A percentile compares a stretch with the other conserved stretches of the same genome.
Evolutionary conservation across 2,888 invertebrate species (phyloP).

Genomic region (Chymomyza caudatula): DNA sequence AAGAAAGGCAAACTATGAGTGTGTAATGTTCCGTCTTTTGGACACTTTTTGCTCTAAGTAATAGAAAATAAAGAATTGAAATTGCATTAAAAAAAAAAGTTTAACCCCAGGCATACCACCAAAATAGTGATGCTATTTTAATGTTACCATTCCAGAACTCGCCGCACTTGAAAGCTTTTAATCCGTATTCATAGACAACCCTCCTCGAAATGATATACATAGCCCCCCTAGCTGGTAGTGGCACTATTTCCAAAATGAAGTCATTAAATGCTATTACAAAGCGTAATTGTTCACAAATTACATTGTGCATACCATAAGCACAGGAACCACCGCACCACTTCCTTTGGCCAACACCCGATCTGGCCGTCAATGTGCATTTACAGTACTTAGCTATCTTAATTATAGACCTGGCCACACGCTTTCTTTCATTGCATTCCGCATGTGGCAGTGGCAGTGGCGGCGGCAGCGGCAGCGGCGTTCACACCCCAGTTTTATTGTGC

Average conservation of each 20-base stretch:
- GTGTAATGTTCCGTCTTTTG: too few species aligned
- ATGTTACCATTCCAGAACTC: background rate
- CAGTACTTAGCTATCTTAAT: constrained; percentile 63
- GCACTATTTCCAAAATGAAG: constrained; percentile 51
- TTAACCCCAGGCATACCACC: background rate
- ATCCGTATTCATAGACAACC: background rate
- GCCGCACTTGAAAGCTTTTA: background rate
- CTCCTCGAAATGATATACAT: constrained; percentile 15
- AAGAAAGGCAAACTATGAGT: too few species aligned
- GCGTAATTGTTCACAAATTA: constrained; percentile 72
- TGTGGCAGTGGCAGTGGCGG: too few species aligned
- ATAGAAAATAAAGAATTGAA: too few species aligned
- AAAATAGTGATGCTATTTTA: background rate
- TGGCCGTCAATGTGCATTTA: constrained; percentile 43
- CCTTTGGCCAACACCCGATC: constrained; percentile 25
- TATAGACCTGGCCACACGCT: constrained; percentile 44
- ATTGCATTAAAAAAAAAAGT: too few species aligned
- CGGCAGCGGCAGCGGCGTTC: background rate
- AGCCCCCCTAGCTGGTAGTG: constrained; percentile 26
- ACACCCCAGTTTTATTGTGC: constrained; percentile 33
- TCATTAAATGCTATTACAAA: constrained; percentile 71
- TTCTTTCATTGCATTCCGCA: constrained; percentile 2
- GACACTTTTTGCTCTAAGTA: too few species aligned
- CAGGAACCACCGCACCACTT: constrained; percentile 37
- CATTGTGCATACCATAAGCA: constrained; percentile 35